These are phyloP conservation scores for Eulemur mongoz DNA, from an alignment of 2,797 vertebrate genomes.

Conservation along the genomic window DNA sequence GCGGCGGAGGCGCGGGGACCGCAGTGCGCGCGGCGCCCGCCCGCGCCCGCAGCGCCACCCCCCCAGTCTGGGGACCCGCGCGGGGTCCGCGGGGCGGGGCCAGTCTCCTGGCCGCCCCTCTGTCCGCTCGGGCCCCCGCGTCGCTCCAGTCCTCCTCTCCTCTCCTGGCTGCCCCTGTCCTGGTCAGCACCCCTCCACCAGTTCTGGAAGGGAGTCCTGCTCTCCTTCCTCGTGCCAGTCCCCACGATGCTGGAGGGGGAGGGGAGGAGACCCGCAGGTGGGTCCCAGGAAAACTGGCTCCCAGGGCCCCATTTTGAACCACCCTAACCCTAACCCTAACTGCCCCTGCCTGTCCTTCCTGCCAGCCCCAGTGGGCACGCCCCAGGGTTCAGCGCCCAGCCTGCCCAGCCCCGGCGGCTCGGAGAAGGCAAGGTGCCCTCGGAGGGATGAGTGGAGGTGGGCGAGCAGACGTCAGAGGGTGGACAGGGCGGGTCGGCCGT, in stretches of 20 bases:
- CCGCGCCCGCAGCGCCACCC: constrained; percentile 68
- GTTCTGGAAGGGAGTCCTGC: neutral
- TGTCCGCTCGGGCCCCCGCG: neutral
- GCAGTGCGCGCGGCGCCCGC: constrained; percentile 76
- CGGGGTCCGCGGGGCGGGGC: constrained; percentile 74
- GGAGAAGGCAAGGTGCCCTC: neutral
- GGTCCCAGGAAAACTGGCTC: neutral
- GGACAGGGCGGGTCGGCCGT: neutral
- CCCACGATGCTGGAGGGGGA: neutral
- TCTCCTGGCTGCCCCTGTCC: neutral
- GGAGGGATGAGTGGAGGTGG: neutral
- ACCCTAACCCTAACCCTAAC: too few species aligned
- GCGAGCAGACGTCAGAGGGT: neutral
- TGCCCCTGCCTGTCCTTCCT: neutral
- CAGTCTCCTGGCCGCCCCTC: constrained; percentile 36
- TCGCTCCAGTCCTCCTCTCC: neutral
- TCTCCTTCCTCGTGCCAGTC: neutral
- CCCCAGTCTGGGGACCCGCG: constrained; percentile 60
- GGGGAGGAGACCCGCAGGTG: neutral
- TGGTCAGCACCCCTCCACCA: neutral
- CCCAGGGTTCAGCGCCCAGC: neutral
- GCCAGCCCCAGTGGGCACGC: neutral
- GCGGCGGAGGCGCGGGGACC: constrained; percentile 78
- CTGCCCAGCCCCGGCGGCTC: neutral
- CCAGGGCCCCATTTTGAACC: neutral